Conservation (phyloP, 2,113 vertebrate genomes). For the Spea bombifrons region DNA sequence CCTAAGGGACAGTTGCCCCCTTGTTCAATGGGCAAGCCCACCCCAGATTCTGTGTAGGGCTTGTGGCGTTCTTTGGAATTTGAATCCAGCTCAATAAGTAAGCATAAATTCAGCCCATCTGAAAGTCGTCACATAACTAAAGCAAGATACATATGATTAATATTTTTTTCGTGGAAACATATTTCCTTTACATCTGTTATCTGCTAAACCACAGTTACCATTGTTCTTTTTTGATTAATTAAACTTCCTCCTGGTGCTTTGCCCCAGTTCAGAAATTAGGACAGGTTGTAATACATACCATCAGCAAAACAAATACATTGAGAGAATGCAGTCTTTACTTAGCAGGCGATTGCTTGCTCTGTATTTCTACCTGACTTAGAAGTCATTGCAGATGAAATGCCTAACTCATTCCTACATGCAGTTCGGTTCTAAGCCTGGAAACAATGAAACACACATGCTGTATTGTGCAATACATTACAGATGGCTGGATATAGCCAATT, state of each 20-base stretch:
- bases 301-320: not conserved
- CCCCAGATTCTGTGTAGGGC: too few species aligned
- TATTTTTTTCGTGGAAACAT: not conserved
- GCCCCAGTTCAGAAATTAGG: not conserved
- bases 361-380: not conserved
- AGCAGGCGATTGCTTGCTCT: not conserved
- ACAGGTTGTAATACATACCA: not conserved
- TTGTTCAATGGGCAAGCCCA: too few species aligned
- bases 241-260: not conserved
- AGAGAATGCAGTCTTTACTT: not conserved
- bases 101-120: not conserved
- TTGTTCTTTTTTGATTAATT: not conserved
- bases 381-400: not conserved
- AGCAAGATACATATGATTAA: not conserved
- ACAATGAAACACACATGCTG: not conserved
- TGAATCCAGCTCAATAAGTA: too few species aligned
- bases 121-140: not conserved
- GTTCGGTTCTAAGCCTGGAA: not conserved
- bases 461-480: not conserved
- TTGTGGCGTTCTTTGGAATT: too few species aligned
- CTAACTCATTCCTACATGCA: not conserved
- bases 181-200: not conserved
- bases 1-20: too few species aligned
- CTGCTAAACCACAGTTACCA: not conserved
- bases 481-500: not conserved